These are phyloP conservation scores for Thunnus maccoyii DNA, from an alignment of 2,113 vertebrate genomes.

Conservation along the genomic window DNA sequence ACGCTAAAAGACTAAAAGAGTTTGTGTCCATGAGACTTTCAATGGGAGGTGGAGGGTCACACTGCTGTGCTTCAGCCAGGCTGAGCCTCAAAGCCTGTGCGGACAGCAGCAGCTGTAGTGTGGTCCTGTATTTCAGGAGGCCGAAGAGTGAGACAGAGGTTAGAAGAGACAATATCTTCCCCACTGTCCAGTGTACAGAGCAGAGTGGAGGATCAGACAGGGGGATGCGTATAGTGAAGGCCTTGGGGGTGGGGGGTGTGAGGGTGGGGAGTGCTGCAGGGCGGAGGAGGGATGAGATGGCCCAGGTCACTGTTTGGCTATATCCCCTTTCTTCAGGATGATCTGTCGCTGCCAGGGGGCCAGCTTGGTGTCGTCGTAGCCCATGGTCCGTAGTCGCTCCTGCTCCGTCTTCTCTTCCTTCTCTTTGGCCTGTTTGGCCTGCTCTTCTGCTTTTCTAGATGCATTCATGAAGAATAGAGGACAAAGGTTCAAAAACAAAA, in stretches of 20 bases:
- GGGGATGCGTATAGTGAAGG: slow-evolving; percentile 47
- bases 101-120: slow-evolving; percentile 43
- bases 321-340: slow-evolving; percentile 97
- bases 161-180: slow-evolving; percentile 12
- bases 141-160: slow-evolving; percentile 22
- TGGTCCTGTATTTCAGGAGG: slow-evolving; percentile 42
- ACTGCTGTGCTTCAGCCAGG: slow-evolving; percentile 13
- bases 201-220: slow-evolving; percentile 19
- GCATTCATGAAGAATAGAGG: slow-evolving; percentile 4
- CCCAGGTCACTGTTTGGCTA: slow-evolving; percentile 89
- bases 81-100: slow-evolving; percentile 38
- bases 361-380: slow-evolving; percentile 96
- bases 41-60: slow-evolving; percentile 18
- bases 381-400: slow-evolving; percentile 94
- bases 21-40: slow-evolving; percentile 50
- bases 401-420: slow-evolving; percentile 91
- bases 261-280: slow-evolving; percentile 7
- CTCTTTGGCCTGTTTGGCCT: slow-evolving; percentile 87
- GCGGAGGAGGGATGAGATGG: slow-evolving; percentile 9
- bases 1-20: slow-evolving; percentile 38
- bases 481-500: slow-evolving; percentile 2
- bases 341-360: slow-evolving; percentile 98
- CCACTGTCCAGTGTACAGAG: slow-evolving; percentile 31
- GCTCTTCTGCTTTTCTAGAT: slow-evolving; percentile 91
- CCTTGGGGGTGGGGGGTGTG: slow-evolving; percentile 16